A percentile compares a stretch with the other conserved stretches of the same genome.
These are phyloP conservation scores for Lineus longissimus DNA, from an alignment of 1,140 invertebrate species.

Conservation along the genomic window DNA sequence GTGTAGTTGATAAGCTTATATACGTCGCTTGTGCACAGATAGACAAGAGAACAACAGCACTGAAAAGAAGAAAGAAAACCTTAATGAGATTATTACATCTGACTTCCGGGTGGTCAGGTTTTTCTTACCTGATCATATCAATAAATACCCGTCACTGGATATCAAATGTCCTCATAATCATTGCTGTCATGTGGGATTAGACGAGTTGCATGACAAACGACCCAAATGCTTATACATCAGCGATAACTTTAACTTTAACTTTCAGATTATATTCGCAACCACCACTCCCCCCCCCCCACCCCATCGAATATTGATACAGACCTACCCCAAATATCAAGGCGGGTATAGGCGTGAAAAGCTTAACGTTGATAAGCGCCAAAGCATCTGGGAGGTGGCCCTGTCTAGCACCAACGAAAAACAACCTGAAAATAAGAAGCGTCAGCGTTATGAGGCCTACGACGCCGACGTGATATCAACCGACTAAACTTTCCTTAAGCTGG, in stretches of 20 bases:
- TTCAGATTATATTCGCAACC: no score
- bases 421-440: constrained; percentile 25
- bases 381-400: constrained; percentile 94
- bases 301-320: neutral
- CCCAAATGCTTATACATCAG: no score
- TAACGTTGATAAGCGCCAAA: constrained; percentile 89
- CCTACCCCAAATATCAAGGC: constrained; percentile 83
- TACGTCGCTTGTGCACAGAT: constrained; percentile 82
- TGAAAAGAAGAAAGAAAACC: constrained; percentile 46
- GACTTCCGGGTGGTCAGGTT: neutral
- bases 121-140: neutral
- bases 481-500: no score
- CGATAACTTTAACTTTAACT: no score
- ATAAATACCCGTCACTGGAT: neutral
- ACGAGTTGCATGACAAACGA: no score
- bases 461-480: no score
- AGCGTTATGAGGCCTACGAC: neutral
- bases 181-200: no score
- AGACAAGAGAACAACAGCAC: constrained; percentile 71
- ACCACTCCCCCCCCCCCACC: no score
- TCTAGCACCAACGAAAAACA: constrained; percentile 75
- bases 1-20: constrained; percentile 90
- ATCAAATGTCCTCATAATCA: neutral
- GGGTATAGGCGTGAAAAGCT: constrained; percentile 83
- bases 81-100: constrained; percentile 43